Evolutionary conservation across 2,888 invertebrate species (phyloP).

Genomic region (Diarsia rubi): DNA sequence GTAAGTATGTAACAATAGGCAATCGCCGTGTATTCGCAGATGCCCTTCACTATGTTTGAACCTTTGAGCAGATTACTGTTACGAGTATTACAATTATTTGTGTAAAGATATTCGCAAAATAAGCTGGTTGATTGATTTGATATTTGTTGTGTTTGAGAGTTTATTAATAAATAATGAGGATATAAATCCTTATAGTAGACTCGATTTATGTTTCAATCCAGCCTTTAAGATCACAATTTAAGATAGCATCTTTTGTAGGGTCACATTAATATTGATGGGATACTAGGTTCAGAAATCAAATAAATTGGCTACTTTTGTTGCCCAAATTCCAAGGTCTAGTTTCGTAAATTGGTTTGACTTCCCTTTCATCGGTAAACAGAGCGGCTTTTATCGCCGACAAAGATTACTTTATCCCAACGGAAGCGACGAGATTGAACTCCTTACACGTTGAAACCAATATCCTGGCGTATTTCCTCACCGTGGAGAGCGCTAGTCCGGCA

Average conservation of each 20-base stretch:
- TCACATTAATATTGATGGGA: constrained; percentile 56
- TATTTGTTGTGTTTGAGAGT: neutral
- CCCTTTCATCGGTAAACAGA: constrained; percentile 76
- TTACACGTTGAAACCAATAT: constrained; percentile 80
- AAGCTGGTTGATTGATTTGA: constrained; percentile 4
- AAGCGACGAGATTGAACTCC: constrained; percentile 77
- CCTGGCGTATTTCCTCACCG: constrained; percentile 74
- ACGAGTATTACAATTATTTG: constrained; percentile 7
- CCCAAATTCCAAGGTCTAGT: constrained; percentile 68
- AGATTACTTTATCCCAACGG: constrained; percentile 77
- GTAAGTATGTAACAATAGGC: constrained; percentile 32
- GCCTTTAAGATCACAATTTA: constrained; percentile 29
- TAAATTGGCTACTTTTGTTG: constrained; percentile 68
- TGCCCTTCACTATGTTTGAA: neutral
- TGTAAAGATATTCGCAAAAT: constrained; percentile 10
- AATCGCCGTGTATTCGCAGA: neutral
- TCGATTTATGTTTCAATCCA: constrained; percentile 37
- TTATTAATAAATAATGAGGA: constrained; percentile 34
- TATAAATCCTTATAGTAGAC: constrained; percentile 14
- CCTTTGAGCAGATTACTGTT: constrained; percentile 1
- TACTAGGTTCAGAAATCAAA: constrained; percentile 59
- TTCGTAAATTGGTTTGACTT: constrained; percentile 74
- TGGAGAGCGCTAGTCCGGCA: constrained; percentile 64
- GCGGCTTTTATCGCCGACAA: constrained; percentile 74
- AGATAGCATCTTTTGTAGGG: constrained; percentile 33